Evolutionary conservation across 2,888 invertebrate genomes (phyloP), one percentile per base, ranked within the genome.

Genomic region (Rhingia campestris): DNA sequence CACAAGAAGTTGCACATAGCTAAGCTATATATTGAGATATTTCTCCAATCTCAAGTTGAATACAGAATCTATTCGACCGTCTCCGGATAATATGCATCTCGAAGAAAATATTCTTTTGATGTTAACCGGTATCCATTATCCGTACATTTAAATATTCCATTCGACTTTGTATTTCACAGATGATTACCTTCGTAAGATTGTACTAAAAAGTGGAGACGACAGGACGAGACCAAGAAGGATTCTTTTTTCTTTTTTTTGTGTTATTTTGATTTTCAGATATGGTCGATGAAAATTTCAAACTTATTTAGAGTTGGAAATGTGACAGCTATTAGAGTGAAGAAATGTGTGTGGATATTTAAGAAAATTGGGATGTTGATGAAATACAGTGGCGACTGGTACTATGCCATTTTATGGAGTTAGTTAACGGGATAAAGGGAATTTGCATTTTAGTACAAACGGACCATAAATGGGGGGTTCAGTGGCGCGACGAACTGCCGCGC

Each of bases 41-140:
- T 73, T 66, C 35, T 61, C 45, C 45, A 45, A 59, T 41, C 61
- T 80, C 61, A 53, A 61, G 56, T 10, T 74, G 53, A 66, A 74
- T 53, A 58, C 45, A 35, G 66, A 63, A 72, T 59, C 58, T 41
- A 80, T 53, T 84, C 84, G 80, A 84, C 84, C 84, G 37, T 80
- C 41, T n/a, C 41, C 51, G 67, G 69, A 56, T 76, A 61, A 67
- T 74, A 79, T 82, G 79, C 67, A 82, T 67, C 74, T 70, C 61
- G 74, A 80, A 63, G 74, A 79, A 84, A 84, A 84, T 84, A 84
- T 84, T 70, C 84, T 80, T 84, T 84, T 84, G 84, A 84, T 80
- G 84, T 74, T 69, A 79, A 75, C 84, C 79, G 58, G 74, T 47
- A 74, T 84, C 84, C 80, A 74, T 84, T 84, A 84, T 84, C 84